A percentile compares a stretch with the other conserved stretches of the same genome.
Conservation (phyloP, 2,797 vertebrate species). For the Eulemur mongoz region DNA sequence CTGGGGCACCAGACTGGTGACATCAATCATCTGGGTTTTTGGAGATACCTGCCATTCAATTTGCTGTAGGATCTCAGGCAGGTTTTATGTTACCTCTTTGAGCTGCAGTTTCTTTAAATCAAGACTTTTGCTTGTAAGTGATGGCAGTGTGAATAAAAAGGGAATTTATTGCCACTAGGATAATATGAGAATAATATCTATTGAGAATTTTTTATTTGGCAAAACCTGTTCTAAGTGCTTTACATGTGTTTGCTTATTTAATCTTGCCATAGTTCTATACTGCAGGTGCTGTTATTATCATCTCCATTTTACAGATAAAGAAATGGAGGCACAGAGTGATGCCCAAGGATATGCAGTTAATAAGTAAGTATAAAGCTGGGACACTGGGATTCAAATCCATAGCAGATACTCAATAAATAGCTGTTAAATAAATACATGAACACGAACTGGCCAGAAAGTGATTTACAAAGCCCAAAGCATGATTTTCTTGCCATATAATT, state of each 20-base stretch:
- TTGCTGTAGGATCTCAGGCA: not conserved
- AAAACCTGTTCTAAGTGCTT: not conserved
- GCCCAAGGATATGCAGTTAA: not conserved
- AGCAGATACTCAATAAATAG: not conserved
- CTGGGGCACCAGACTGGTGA: not conserved
- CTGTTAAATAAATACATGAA: not conserved
- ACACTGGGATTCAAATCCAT: not conserved
- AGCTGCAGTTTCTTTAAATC: not conserved
- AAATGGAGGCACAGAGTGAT: not conserved
- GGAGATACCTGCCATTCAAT: not conserved
- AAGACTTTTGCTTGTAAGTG: not conserved
- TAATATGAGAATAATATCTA: not conserved
- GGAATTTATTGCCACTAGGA: not conserved
- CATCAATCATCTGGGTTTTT: not conserved
- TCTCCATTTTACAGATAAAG: not conserved
- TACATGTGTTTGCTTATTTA: not conserved
- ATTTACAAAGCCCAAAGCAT: conserved; percentile 13
- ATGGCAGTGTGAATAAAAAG: not conserved
- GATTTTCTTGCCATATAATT: conserved; percentile 7
- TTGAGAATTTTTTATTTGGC: conserved; percentile 23
- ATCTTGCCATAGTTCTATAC: not conserved
- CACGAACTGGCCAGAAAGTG: not conserved
- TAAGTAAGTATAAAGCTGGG: not conserved
- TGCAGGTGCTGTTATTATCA: not conserved
- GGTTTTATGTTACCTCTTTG: not conserved